Evolutionary conservation across 2,113 vertebrate species (phyloP).

Genomic region (Callithrix jacchus): DNA sequence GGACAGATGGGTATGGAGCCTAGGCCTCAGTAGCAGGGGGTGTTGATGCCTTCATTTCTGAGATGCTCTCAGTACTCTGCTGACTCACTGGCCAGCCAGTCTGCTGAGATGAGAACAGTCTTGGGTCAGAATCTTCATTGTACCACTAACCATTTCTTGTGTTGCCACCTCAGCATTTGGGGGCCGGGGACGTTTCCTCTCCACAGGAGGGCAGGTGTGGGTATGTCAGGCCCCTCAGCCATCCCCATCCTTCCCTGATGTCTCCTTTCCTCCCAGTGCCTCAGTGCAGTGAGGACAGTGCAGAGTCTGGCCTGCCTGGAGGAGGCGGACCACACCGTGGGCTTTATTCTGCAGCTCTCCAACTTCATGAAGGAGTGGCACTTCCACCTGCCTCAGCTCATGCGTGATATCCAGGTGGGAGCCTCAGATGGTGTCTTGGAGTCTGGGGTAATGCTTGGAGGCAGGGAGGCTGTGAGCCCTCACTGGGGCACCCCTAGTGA

Average conservation of each 20-base stretch:
- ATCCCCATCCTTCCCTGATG: background rate
- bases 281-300: slow-evolving; percentile 94
- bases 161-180: background rate
- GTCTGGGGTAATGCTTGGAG: background rate
- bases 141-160: too few relatives aligned
- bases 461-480: background rate
- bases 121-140: background rate
- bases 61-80: background rate
- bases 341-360: slow-evolving; percentile 97
- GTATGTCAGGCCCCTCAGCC: background rate
- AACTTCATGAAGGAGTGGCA: slow-evolving; percentile 97
- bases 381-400: slow-evolving; percentile 96
- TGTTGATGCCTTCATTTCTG: background rate
- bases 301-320: slow-evolving; percentile 96
- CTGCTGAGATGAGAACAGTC: background rate
- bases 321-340: slow-evolving; percentile 97
- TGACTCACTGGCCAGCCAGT: background rate
- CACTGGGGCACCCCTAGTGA: background rate
- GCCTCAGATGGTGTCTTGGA: accelerated
- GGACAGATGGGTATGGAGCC: background rate
- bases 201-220: background rate
- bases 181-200: background rate
- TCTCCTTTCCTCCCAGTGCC: slow-evolving; percentile 86
- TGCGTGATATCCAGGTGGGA: slow-evolving; percentile 92
- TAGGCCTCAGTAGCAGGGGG: background rate